Evolutionary conservation across 1,140 invertebrate genomes (phyloP), one percentile per base, ranked within the genome.

Genomic region (Drosophila albomicans): DNA sequence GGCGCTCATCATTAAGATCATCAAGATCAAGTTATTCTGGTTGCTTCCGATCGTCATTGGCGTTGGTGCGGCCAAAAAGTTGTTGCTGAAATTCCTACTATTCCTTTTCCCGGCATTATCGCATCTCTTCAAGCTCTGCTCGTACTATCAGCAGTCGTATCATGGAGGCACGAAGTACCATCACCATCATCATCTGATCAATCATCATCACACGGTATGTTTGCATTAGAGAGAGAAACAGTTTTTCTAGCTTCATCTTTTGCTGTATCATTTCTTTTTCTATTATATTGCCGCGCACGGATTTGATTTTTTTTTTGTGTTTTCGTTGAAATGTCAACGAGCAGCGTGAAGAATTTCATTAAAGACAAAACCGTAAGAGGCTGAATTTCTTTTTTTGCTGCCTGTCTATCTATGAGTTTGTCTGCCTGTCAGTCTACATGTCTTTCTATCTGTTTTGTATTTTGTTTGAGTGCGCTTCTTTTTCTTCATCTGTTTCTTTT

Each of bases 91-190:
- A 82, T 93, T 97, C 32, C 89, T 97, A 15, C 94, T 97, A 1
- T 97, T 97, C 94, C 85, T 97, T 5, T 96, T 97, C 86, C 96
- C 96, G 0, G 96, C 96, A 0, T 93, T 97, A 45, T 95, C 96
- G 56, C 96, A 97, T 86, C 94, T 97, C 70, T 97, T 97, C 93
- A 97, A 97, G 88, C 93, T 97, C 1, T 97, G 96, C 91, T 96
- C 96, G 8, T 96, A 96, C 92, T 97, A 97, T 78, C 96, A 96
- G 66, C 94, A 95, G 59, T 94, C 94, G 65, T 94, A 94, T 75
- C 95, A 96, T 68, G 93, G 20, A 25, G 20, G 95, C n/a, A 96
- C 96, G 79, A 95, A 94, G 77, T 96, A 97, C 82, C 96, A 97
- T 76, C 96, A 97, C 87, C 96, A 97, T 91, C 96, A 97, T 92